Evolutionary conservation across 2,888 invertebrate genomes (phyloP).

Genomic region (Euzophera pinguis): DNA sequence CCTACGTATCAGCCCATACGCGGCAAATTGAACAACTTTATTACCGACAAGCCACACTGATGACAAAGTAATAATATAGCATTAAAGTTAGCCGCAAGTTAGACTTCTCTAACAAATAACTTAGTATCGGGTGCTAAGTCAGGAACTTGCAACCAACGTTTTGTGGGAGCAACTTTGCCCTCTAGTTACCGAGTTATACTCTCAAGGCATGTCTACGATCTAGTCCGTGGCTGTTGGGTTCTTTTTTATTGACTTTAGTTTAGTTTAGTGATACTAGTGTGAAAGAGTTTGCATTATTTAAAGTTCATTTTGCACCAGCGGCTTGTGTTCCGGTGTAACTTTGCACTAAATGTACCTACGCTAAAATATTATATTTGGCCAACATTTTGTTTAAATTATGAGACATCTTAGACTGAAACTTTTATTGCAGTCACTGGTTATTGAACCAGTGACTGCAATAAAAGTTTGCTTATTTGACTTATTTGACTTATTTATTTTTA

Average conservation of each 20-base stretch:
- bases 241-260: slow-evolving; percentile 2
- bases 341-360: too few species aligned
- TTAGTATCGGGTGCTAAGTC: slow-evolving; percentile 71
- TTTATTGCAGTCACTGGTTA: too few species aligned
- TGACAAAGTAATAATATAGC: slow-evolving; percentile 62
- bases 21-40: slow-evolving; percentile 9
- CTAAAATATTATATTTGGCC: too few species aligned
- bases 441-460: too few species aligned
- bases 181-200: slow-evolving; percentile 21
- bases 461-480: too few species aligned
- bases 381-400: too few species aligned
- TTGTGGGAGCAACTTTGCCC: slow-evolving; percentile 16
- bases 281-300: background rate
- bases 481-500: too few species aligned
- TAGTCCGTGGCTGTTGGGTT: background rate
- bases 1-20: slow-evolving; percentile 8
- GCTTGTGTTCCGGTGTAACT: too few species aligned
- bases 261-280: background rate
- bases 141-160: slow-evolving; percentile 56
- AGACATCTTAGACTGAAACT: too few species aligned
- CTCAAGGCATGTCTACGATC: slow-evolving; percentile 6
- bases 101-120: slow-evolving; percentile 61
- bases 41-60: slow-evolving; percentile 29
- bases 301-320: background rate
- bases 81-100: slow-evolving; percentile 63